Base-by-base conservation (phyloP, 2,113 vertebrate genomes). In the Nothocercus nigrocapillus region DNA sequence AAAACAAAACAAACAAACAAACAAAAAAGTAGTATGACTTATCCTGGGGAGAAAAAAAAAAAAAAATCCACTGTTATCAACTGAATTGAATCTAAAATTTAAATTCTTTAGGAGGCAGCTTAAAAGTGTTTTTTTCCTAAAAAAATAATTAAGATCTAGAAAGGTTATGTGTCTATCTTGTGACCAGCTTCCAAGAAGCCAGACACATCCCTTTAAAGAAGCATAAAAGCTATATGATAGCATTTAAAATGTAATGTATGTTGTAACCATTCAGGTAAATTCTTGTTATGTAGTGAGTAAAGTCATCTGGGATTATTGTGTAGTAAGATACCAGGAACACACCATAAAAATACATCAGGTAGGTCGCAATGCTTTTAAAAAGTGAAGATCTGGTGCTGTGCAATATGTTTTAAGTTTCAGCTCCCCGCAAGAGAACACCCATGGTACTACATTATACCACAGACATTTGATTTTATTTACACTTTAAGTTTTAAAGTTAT, bases 281-380 rank as follows among this genome's bases (percentile, higher is more conserved):
- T 91, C 92, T 81, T 78, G 92, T 96, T 76, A 68, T 87, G 93
- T 84, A 95, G 92, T 90, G 97, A 97, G 96, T 63, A 89, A 89
- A 85, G 94, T 94, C 83, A 97, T 87, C 78, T 94, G 93, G 77
- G 86, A 94, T 68, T 64, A 90, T 93, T 93, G 89, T 89, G 93
- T 78, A 94, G 53, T 95, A 96, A 96, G 91, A 97, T 97, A 97
- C 53, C 95, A 92, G 87, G 96, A 97, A 90, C 93, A 97, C 96
- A 94, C 83, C 87, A 94, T 97, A 97, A 97, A 98, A 98, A 97
- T 83, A 96, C 97, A 97, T 88, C 95, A 95, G 34, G 82, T 90
- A 96, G 92, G 78, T 82, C 87, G 85, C 86, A 95, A 95, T 93
- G 90, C 90, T 95, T 96, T 95, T 96, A 94, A 97, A 98, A 97